Evolutionary conservation across 2,113 vertebrate genomes (phyloP), one percentile per base, ranked within the genome.

Genomic region (Ptilorrhoa leucosticta): DNA sequence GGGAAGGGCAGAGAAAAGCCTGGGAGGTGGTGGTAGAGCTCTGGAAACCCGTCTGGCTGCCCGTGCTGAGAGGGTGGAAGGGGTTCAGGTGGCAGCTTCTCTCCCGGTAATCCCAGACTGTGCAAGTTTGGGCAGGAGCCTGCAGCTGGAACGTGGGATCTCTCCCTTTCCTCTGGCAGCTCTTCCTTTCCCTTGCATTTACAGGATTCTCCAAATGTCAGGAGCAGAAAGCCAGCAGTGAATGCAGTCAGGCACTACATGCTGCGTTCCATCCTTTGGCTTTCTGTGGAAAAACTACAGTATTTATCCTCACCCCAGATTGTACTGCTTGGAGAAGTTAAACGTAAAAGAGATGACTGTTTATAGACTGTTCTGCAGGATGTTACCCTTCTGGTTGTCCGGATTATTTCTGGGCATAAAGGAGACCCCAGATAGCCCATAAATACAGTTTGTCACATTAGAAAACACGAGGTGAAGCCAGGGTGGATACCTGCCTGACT

Each of bases 351-450:
- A 37, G 8, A 6, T 1, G 2, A 8, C 30, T n/a, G 2, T 42
- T 72, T 42, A 30, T 3, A 27, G 37, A 3, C 19, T 87, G 5
- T 9, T 54, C 51, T 47, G 12, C 5, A 18, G 10, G 73, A 6
- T 45, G 27, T 8, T 5, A 11, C 31, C 61, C 16, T 73, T 54
- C 60, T 45, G 17, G 23, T 22, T 42, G 20, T 50, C 63, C 40
- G 37, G 23, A 42, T 68, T 50, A 45, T 44, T 78, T 56, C 8
- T 50, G 44, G 61, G 47, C 24, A 68, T 23, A 63, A 56, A 35
- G 31, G 16, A 84, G 30, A 30, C 33, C 33, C 51, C 31, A 50
- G 0, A n/a, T 0, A 58, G 35, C 19, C 27, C 39, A 27, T 3
- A 19, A 87, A 33, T 39, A 10, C 15, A 58, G 20, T 27, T 90